Conservation (phyloP, 2,888 invertebrate species). For the Lypha dubia region DNA sequence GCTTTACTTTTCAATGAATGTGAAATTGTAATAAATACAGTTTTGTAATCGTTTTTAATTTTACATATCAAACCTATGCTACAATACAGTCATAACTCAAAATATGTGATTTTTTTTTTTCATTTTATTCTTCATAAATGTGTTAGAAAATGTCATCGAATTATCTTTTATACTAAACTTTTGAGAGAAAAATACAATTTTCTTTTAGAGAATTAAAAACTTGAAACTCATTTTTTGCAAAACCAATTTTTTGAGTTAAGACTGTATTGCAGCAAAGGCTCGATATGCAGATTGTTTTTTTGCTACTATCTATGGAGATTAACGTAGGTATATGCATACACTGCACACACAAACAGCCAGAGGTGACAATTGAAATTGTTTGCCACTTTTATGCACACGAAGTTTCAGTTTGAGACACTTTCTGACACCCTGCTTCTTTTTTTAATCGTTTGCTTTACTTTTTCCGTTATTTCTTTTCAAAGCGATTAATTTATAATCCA, state of each 20-base stretch:
- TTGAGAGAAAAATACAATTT: no score
- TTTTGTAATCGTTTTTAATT: conserved; percentile 47
- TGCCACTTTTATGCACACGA: neutral
- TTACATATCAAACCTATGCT: no score
- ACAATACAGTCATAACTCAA: no score
- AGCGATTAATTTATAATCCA: conserved; percentile 46
- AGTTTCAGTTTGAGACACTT: neutral
- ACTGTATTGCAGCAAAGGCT: no score
- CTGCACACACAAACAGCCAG: neutral
- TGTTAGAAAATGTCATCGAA: no score
- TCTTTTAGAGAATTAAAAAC: no score
- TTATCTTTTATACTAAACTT: no score
- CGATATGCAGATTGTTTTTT: conserved; percentile 1
- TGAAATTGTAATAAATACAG: conserved; percentile 1
- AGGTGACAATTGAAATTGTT: neutral
- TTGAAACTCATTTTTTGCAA: no score
- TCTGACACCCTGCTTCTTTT: neutral
- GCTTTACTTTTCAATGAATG: neutral
- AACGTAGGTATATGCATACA: no score
- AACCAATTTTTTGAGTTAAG: no score
- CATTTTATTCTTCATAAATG: no score
- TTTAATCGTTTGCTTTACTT: neutral
- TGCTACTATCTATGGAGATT: conserved; percentile 2
- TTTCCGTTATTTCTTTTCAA: conserved; percentile 1
- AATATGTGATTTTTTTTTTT: no score